These are phyloP conservation scores for Melanerpes aurifrons DNA, from an alignment of 2,113 vertebrate genomes.

Conservation along the genomic window DNA sequence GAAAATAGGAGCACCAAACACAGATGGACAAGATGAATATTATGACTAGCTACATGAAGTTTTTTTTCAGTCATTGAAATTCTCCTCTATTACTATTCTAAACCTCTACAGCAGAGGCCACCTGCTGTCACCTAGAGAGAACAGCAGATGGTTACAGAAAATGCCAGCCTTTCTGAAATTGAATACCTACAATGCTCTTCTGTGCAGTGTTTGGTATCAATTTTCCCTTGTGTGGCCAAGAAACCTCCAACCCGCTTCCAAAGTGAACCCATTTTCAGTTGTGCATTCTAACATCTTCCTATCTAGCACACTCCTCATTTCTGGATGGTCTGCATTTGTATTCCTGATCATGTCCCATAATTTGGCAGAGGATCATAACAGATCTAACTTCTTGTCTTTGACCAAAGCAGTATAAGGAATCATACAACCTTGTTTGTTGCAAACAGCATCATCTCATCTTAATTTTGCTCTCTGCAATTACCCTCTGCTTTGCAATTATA, in stretches of 20 bases:
- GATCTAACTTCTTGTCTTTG: neutral
- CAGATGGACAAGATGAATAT: neutral
- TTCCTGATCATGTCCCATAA: neutral
- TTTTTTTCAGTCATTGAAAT: neutral
- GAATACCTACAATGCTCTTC: rapidly evolving
- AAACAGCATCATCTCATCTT: neutral
- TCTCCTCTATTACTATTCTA: neutral
- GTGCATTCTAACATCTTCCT: neutral
- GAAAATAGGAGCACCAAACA: neutral
- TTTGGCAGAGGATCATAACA: neutral
- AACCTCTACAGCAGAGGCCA: neutral
- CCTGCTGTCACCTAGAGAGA: neutral
- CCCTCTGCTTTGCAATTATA: neutral
- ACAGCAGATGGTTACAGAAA: neutral
- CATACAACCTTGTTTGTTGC: neutral
- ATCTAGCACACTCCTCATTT: neutral
- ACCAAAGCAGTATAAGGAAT: neutral
- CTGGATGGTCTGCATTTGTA: neutral
- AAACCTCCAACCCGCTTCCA: neutral
- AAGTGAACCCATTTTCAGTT: neutral
- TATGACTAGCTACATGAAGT: neutral
- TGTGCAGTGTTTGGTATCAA: neutral
- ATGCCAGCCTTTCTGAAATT: neutral
- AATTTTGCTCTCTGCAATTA: neutral
- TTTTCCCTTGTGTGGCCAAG: neutral